Evolutionary conservation across 2,113 vertebrate genomes (phyloP).

Genomic region (Peucedramus taeniatus): DNA sequence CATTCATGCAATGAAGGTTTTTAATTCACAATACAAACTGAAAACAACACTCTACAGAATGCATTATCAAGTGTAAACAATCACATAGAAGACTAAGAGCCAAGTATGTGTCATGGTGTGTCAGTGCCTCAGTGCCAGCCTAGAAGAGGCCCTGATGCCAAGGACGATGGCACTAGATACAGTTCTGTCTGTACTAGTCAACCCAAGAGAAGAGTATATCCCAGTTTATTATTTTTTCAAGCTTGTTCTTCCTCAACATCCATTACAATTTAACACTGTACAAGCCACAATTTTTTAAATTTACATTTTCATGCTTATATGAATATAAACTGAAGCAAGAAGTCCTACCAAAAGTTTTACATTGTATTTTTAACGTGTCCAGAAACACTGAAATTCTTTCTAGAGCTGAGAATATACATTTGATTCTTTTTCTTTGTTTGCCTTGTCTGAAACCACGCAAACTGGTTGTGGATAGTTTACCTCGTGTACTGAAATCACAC

Average conservation of each 20-base stretch:
- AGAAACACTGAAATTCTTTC: not conserved
- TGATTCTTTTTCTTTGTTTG: not conserved
- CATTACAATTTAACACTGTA: not conserved
- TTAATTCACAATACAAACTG: not conserved
- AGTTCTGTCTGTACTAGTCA: not conserved
- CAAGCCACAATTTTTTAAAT: not conserved
- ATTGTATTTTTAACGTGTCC: not conserved
- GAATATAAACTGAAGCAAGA: not conserved
- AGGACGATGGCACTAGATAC: not conserved
- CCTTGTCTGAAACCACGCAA: not conserved
- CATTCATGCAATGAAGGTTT: not conserved
- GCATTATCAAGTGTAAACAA: not conserved
- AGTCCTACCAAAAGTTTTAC: not conserved
- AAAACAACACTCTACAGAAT: not conserved
- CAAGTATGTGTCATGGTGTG: not conserved
- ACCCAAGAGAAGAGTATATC: not conserved
- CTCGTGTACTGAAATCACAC: not conserved
- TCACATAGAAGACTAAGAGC: not conserved
- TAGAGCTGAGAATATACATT: not conserved
- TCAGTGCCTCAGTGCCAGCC: not conserved
- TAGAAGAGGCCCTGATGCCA: not conserved
- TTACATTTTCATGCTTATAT: not conserved
- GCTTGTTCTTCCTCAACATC: accelerated
- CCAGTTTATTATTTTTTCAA: not conserved
- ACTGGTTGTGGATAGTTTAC: not conserved